These are phyloP conservation scores for Yoshiicerus persimilis DNA, from an alignment of 1,140 invertebrate species.

Conservation along the genomic window DNA sequence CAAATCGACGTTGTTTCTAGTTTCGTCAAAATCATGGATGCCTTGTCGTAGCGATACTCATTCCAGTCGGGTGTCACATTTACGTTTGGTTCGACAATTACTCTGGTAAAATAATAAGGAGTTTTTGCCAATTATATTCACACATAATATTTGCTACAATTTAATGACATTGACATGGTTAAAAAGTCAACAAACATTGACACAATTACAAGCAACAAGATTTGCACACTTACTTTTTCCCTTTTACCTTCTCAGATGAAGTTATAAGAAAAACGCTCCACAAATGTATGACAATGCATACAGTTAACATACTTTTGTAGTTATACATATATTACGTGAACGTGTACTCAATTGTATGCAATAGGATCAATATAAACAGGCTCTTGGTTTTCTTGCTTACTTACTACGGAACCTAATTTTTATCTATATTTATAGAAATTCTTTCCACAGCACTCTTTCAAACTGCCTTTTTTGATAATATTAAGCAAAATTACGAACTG, in stretches of 20 bases:
- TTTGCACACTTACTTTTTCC: not conserved
- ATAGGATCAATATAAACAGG: no score
- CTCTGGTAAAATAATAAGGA: not conserved
- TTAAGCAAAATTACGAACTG: no score
- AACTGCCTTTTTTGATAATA: no score
- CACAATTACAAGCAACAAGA: not conserved
- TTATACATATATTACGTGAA: not conserved
- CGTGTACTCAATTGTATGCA: no score
- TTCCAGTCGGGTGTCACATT: not conserved
- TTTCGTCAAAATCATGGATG: not conserved
- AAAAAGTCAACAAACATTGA: not conserved
- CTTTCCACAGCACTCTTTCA: no score
- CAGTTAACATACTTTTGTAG: not conserved
- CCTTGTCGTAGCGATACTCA: not conserved
- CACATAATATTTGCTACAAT: not conserved
- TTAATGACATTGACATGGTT: not conserved
- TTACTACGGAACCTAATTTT: no score
- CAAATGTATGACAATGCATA: not conserved
- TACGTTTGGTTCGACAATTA: not conserved
- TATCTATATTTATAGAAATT: no score
- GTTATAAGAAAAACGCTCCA: not conserved
- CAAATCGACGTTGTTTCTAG: not conserved
- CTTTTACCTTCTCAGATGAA: not conserved
- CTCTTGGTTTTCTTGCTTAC: no score
- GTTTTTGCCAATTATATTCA: not conserved